Conservation (phyloP, 2,888 invertebrate genomes). For the Altica lythri region DNA sequence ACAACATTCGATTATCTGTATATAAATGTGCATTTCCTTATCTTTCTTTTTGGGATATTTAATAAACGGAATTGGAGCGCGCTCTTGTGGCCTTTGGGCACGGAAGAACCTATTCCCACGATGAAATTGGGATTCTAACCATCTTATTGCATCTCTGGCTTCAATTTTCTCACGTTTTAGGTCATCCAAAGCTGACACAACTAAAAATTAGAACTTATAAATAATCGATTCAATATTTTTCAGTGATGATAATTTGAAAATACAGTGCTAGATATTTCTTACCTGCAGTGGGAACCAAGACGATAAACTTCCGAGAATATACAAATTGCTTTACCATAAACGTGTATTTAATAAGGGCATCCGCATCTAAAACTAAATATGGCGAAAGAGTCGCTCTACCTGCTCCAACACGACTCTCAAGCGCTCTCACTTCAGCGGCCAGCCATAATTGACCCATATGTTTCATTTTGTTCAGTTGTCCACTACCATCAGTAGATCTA, state of each 20-base stretch:
- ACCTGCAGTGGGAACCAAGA: conserved; percentile 89
- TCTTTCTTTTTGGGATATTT: conserved; percentile 80
- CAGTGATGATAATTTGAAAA: not conserved
- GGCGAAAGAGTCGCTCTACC: conserved; percentile 70
- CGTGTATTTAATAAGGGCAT: conserved; percentile 77
- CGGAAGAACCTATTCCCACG: conserved; percentile 86
- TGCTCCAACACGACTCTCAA: conserved; percentile 73
- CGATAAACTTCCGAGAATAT: conserved; percentile 81
- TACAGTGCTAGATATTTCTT: conserved; percentile 50
- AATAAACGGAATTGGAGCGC: conserved; percentile 70
- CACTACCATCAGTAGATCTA: conserved; percentile 36
- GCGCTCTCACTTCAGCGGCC: conserved; percentile 75
- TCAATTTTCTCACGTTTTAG: conserved; percentile 82
- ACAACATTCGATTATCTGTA: conserved; percentile 84
- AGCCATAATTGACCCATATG: conserved; percentile 91
- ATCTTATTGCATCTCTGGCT: conserved; percentile 90
- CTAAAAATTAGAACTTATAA: conserved; percentile 61
- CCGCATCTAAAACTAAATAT: conserved; percentile 86
- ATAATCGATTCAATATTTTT: not conserved
- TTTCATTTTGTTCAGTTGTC: conserved; percentile 68
- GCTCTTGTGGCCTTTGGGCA: conserved; percentile 84
- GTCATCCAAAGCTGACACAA: conserved; percentile 86
- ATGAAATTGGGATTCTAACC: conserved; percentile 87
- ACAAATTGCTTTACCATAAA: conserved; percentile 81
- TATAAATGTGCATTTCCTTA: conserved; percentile 72